These are phyloP conservation scores for Platichthys stellatus DNA, from an alignment of 2,113 vertebrate species.

Conservation along the genomic window DNA sequence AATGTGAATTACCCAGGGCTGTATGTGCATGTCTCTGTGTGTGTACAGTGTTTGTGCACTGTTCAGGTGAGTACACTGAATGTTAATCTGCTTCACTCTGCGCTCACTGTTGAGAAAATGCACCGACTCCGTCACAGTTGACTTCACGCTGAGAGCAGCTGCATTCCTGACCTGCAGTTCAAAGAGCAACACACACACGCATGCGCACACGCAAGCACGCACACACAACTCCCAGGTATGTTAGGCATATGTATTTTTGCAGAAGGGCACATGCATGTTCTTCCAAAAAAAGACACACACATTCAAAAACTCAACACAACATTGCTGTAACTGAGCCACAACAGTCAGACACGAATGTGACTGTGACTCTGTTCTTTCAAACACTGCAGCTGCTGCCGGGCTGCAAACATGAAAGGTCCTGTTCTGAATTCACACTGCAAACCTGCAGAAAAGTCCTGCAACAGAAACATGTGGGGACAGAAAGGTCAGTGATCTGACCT, in stretches of 20 bases:
- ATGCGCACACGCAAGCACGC: constrained; percentile 24
- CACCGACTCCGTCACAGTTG: constrained; percentile 57
- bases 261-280: neutral
- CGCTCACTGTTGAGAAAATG: constrained; percentile 65
- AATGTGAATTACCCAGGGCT: neutral
- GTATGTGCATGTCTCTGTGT: constrained; percentile 9
- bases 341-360: neutral
- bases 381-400: neutral
- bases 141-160: constrained; percentile 76
- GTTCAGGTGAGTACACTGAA: constrained; percentile 45
- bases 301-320: neutral
- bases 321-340: neutral
- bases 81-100: constrained; percentile 22
- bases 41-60: neutral
- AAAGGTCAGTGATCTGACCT: constrained; percentile 39
- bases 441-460: constrained; percentile 23
- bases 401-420: constrained; percentile 7
- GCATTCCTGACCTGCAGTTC: constrained; percentile 82
- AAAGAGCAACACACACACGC: constrained; percentile 74
- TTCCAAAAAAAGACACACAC: neutral
- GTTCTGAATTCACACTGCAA: constrained; percentile 13
- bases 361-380: neutral
- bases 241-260: constrained; percentile 12
- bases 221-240: constrained; percentile 37
- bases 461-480: constrained; percentile 24